phyloP scores from a whole-genome alignment of 2,888 invertebrate genomes.

The Venusia cambrica region DNA sequence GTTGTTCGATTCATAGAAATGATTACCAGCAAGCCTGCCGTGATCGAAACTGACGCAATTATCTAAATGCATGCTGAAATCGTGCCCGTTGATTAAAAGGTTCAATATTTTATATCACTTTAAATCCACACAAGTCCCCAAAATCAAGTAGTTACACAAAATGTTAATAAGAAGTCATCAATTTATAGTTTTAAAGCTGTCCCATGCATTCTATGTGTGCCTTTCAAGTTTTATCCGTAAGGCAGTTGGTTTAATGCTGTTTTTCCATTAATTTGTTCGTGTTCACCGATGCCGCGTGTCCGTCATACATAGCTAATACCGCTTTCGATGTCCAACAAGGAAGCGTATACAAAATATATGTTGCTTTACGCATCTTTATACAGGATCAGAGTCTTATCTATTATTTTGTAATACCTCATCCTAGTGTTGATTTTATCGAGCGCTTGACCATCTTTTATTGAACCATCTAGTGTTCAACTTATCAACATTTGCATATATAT shows the following conservation, averaged over 20 bases:
- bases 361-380: constrained; percentile 19
- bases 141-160: no score
- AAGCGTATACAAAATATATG: constrained; percentile 46
- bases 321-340: constrained; percentile 71
- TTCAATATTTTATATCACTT: constrained; percentile 23
- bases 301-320: constrained; percentile 69
- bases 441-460: no score
- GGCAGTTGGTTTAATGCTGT: constrained; percentile 57
- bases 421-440: no score
- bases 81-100: constrained; percentile 21
- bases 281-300: constrained; percentile 56
- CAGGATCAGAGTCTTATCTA: not conserved
- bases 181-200: constrained; percentile 33
- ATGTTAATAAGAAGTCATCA: constrained; percentile 22
- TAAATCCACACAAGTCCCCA: no score
- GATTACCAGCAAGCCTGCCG: constrained; percentile 38
- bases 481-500: no score
- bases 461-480: no score
- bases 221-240: constrained; percentile 60
- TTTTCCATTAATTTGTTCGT: constrained; percentile 74
- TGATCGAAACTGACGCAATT: constrained; percentile 40
- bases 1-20: constrained; percentile 37
- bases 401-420: no score
- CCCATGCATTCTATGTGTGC: constrained; percentile 42
- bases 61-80: constrained; percentile 41